A percentile compares a stretch with the other conserved stretches of the same genome.
These are phyloP conservation scores for Spheniscus humboldti DNA, from an alignment of 2,797 vertebrate genomes.

Conservation along the genomic window DNA sequence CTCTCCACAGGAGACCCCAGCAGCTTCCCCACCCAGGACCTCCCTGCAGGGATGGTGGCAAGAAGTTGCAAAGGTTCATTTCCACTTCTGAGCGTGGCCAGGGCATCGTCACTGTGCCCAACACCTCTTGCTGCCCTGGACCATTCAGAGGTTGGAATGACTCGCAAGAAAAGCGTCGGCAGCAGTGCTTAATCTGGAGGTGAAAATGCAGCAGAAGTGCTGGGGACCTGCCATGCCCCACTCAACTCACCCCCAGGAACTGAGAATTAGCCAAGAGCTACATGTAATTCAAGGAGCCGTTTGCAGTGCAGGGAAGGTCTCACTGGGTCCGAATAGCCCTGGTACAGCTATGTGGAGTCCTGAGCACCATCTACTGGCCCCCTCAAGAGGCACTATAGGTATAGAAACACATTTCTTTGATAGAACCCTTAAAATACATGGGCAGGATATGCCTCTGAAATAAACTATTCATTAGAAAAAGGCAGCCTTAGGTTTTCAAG, in stretches of 20 bases:
- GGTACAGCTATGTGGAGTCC: neutral
- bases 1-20: neutral
- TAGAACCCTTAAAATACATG: neutral
- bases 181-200: neutral
- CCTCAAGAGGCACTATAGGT: neutral
- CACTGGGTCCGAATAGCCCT: fast-evolving
- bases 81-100: neutral
- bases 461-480: neutral
- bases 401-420: neutral
- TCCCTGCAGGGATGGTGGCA: neutral
- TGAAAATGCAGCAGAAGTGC: neutral
- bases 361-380: neutral
- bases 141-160: neutral
- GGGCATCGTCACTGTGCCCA: neutral
- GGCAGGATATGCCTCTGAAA: neutral
- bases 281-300: neutral
- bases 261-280: neutral
- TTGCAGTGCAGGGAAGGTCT: neutral
- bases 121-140: neutral
- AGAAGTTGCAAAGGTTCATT: neutral
- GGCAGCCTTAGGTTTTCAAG: neutral
- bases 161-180: fast-evolving
- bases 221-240: neutral
- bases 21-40: neutral
- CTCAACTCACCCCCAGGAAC: neutral